Percentiles rank a stretch among this genome's conserved stretches.
Evolutionary conservation across 2,797 vertebrate species (phyloP).

Genomic region (Gymnoscopelus microlampas): DNA sequence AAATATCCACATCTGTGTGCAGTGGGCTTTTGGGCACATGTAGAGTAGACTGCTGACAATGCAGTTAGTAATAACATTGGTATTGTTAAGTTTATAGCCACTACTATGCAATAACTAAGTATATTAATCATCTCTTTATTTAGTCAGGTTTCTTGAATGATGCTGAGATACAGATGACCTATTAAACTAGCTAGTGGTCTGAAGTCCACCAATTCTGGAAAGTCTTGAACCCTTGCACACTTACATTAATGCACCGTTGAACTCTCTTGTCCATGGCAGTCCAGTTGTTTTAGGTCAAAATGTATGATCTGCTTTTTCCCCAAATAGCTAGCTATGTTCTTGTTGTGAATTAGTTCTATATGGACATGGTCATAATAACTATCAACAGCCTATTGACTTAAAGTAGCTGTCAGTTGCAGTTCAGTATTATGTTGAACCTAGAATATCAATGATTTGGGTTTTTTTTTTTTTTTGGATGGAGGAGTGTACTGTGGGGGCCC

Average conservation of each 20-base stretch:
- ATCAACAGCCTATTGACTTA: slow-evolving; percentile 2
- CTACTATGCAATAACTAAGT: not conserved
- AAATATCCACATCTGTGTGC: slow-evolving; percentile 11
- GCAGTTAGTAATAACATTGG: not conserved
- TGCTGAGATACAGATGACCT: slow-evolving; percentile 4
- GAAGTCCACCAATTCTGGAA: slow-evolving; percentile 38
- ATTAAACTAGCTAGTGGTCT: slow-evolving; percentile 19
- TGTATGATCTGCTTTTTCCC: not conserved
- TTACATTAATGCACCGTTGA: slow-evolving; percentile 14
- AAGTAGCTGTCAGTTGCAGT: slow-evolving; percentile 14
- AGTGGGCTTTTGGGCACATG: not conserved
- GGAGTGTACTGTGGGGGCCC: slow-evolving; percentile 26
- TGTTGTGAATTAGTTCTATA: not conserved
- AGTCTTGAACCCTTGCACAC: slow-evolving; percentile 16
- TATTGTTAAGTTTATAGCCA: not conserved
- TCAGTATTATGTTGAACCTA: slow-evolving; percentile 15
- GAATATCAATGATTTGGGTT: slow-evolving; percentile 35
- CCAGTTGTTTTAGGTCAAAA: not conserved
- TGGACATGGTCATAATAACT: not conserved
- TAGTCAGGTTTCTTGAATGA: slow-evolving; percentile 13
- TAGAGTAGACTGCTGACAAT: not conserved
- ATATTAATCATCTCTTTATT: slow-evolving; percentile 7
- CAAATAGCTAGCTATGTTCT: not conserved
- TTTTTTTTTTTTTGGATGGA: slow-evolving; percentile 45
- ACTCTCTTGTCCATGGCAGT: not conserved